A percentile compares a stretch with the other conserved stretches of the same genome.
phyloP scores from a whole-genome alignment of 2,113 vertebrate species.

The Macaca fascicularis region T2T-MFA8v1.1 NC_088381.1:81028501-81029000 shows the following conservation, averaged over 20 bases:
- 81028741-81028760: neutral
- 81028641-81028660: conserved; percentile 3
- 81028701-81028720: conserved; percentile 31
- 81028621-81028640: neutral
- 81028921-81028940: neutral
- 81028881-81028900: neutral
- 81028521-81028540: neutral
- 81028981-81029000: neutral
- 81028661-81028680: neutral
- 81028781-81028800: neutral
- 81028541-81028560: neutral
- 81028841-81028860: neutral
- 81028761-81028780: neutral
- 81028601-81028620: neutral
- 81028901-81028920: neutral
- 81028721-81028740: conserved; percentile 22
- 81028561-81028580: neutral
- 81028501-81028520: neutral
- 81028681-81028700: neutral
- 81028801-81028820: neutral
- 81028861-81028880: neutral
- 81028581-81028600: neutral
- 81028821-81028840: neutral
- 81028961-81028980: neutral
- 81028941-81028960: neutral